phyloP scores from a whole-genome alignment of 2,113 vertebrate genomes.

The Gnathonemus longibarbis region DNA sequence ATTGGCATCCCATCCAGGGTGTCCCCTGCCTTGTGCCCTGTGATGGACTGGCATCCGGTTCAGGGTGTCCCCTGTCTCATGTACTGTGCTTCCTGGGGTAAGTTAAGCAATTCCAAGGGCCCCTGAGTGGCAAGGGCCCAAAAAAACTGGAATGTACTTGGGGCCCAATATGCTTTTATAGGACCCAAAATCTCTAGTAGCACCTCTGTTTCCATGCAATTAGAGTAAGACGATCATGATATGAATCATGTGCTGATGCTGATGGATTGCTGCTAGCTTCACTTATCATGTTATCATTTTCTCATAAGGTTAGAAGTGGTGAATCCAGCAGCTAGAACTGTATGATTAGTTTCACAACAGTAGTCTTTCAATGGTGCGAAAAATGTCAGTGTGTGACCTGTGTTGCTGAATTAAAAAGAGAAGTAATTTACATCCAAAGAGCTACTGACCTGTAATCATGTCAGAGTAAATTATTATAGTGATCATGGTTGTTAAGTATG shows the following conservation, averaged over 20 bases:
- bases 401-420: slow-evolving; percentile 13
- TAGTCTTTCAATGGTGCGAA: neutral
- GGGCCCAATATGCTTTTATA: neutral
- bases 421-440: slow-evolving; percentile 17
- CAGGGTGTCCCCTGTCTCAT: too few species aligned
- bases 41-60: too few species aligned
- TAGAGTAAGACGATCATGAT: neutral
- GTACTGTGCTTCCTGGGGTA: neutral
- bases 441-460: slow-evolving; percentile 25
- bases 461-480: slow-evolving; percentile 18
- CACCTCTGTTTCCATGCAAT: neutral
- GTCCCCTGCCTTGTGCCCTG: too few species aligned
- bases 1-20: too few species aligned
- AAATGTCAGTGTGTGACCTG: slow-evolving; percentile 11
- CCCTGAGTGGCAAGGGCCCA: neutral
- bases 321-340: neutral
- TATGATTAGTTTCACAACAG: neutral
- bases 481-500: slow-evolving; percentile 5
- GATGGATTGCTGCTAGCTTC: neutral
- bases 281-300: neutral
- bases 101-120: neutral
- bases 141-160: neutral
- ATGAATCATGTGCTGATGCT: neutral
- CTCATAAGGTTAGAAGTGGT: neutral
- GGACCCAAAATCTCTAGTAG: neutral